Conservation (phyloP, 2,888 invertebrate species). For the Drosophila mulleri region DNA sequence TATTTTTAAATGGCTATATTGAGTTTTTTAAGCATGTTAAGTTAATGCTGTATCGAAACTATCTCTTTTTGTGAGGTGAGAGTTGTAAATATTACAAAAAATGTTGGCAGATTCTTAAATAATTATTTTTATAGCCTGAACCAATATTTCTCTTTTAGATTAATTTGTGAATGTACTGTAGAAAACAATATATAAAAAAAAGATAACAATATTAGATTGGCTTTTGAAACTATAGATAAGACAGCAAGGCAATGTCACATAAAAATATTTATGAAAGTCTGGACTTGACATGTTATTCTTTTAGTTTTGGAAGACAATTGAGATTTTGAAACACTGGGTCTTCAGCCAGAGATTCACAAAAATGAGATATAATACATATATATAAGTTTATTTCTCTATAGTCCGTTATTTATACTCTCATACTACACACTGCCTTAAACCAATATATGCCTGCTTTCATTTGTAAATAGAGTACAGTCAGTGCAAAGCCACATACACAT, state of each 20-base stretch:
- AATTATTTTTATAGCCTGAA: too few species aligned
- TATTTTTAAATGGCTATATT: too few species aligned
- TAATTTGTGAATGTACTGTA: not conserved
- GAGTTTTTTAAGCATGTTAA: too few species aligned
- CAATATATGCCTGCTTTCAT: not conserved
- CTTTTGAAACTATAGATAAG: slow-evolving; percentile 1
- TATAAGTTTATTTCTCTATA: not conserved
- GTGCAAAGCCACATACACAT: not conserved
- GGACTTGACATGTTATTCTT: not conserved
- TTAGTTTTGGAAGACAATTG: not conserved
- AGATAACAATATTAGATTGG: not conserved
- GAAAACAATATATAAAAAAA: not conserved
- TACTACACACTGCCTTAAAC: not conserved
- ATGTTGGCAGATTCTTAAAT: too few species aligned
- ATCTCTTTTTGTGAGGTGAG: too few species aligned
- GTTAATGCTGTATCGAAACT: too few species aligned
- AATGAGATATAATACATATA: not conserved
- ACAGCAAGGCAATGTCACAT: not conserved
- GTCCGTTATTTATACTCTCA: not conserved
- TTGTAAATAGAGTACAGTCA: slow-evolving; percentile 10
- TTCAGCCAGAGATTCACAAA: too few species aligned
- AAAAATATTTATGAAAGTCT: not conserved
- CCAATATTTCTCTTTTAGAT: not conserved
- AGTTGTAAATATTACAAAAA: too few species aligned
- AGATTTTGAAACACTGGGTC: not conserved